phyloP scores from a whole-genome alignment of 2,797 vertebrate species.

The Melanotaenia pygmaea region DNA sequence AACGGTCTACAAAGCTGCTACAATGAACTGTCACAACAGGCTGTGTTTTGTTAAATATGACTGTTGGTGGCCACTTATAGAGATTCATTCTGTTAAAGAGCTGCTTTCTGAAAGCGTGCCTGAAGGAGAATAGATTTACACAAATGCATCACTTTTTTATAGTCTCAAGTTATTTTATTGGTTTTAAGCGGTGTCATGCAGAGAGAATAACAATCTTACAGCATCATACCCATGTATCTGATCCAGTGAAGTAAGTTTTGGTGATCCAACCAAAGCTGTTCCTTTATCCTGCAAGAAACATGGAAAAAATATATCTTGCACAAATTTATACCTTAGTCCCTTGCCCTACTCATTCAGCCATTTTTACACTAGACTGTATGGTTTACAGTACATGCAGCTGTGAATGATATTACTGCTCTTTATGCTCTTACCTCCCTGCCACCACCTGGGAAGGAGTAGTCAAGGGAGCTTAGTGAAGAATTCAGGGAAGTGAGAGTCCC shows the following conservation, averaged over 20 bases:
- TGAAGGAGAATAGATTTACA: not conserved
- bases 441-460: constrained; percentile 60
- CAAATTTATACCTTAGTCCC: not conserved
- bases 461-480: constrained; percentile 75
- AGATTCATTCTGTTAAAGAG: not conserved
- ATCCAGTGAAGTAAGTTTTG: constrained; percentile 62
- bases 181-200: not conserved
- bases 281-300: constrained; percentile 76
- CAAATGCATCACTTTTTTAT: not conserved
- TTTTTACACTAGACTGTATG: not conserved
- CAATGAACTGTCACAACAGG: constrained; percentile 28
- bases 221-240: constrained; percentile 74
- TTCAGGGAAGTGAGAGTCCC: constrained; percentile 63
- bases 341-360: not conserved
- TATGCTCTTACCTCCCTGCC: constrained; percentile 67
- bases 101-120: not conserved
- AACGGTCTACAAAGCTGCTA: constrained; percentile 41
- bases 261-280: constrained; percentile 50
- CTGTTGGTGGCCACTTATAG: constrained; percentile 39
- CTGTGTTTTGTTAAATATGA: constrained; percentile 16
- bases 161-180: not conserved
- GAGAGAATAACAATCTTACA: not conserved
- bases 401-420: not conserved
- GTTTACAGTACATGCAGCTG: not conserved
- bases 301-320: not conserved